Evolutionary conservation across 2,113 vertebrate species (phyloP).

Genomic region (Chunga burmeisteri): DNA sequence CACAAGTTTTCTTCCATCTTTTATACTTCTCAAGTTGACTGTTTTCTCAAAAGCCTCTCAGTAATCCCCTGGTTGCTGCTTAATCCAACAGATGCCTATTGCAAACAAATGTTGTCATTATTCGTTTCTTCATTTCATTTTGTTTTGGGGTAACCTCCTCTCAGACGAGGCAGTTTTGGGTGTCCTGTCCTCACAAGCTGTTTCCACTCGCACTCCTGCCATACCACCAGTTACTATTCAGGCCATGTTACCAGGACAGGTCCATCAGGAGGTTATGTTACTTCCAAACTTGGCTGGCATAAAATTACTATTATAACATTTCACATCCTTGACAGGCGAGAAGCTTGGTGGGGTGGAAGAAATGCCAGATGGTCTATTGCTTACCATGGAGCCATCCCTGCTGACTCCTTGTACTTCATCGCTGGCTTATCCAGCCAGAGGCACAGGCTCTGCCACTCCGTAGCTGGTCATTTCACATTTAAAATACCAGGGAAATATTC

Average conservation of each 20-base stretch:
- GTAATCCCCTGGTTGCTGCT: neutral
- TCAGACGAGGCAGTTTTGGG: neutral
- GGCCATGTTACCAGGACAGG: neutral
- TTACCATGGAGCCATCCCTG: slow-evolving; percentile 83
- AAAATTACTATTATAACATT: neutral
- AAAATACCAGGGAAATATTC: slow-evolving; percentile 59
- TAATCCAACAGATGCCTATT: accelerated
- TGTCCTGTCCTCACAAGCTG: neutral
- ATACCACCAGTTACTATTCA: neutral
- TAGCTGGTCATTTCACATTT: slow-evolving; percentile 82
- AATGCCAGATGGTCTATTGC: slow-evolving; percentile 72
- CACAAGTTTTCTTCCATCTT: neutral
- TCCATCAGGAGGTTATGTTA: neutral
- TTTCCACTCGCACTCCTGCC: neutral
- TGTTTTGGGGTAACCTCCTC: neutral
- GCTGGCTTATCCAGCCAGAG: slow-evolving; percentile 81
- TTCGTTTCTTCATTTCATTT: neutral
- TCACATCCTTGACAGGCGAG: neutral
- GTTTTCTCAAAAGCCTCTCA: neutral
- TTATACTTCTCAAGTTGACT: neutral
- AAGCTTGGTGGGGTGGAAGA: neutral
- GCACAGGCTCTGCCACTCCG: slow-evolving; percentile 56
- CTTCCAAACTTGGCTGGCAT: neutral
- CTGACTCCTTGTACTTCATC: slow-evolving; percentile 87
- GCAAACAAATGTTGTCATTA: neutral